Evolutionary conservation across 2,113 vertebrate species (phyloP), one percentile per base, ranked within the genome.

Genomic region (Marmota monax): DNA sequence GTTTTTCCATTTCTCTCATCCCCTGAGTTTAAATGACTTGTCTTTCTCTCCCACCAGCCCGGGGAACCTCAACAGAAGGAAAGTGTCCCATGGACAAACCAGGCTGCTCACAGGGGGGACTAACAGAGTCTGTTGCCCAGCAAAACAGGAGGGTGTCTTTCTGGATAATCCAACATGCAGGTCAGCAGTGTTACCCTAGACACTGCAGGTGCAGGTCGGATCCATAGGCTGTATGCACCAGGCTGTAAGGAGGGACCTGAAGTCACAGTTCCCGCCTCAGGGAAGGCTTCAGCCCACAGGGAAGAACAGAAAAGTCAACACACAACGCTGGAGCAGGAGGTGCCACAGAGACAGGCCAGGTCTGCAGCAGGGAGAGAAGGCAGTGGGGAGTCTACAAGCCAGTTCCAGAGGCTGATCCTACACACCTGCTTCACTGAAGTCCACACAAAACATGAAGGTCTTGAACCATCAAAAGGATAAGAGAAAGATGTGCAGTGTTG

Each of bases 301-400:
- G 37, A 23, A 63, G 37, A 23, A 63, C 10, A 63, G 45, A 87
- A 65, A 77, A 86, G 45, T 32, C 58, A 67, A 51, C 27, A 8
- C 3, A 12, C 61, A 32, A 56, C 0, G 39, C 17, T 58, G 4
- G 16, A 10, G 16, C 76, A 34, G 42, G 37, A n/a, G 88, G 23
- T 8, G 14, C 45, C 48, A 25, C 2, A 4, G 61, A 22, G 39
- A 78, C 12, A 14, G 29, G 67, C 42, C 34, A n/a, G 45, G 45
- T 37, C 25, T 3, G 8, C 16, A 2, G 25, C 2, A 34, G 4
- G 0, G 79, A 42, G 5, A 51, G 61, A 0, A 1, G 1, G 27
- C 3, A 14, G 16, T 23, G 20, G 34, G 12, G 20, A 8, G 29
- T 48, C n/a, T 34, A 67, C 23, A 10, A 42, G 63, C 42, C 23